Base-by-base conservation (phyloP, 2,888 invertebrate genomes). In the Trissolcus brochymenae region DNA sequence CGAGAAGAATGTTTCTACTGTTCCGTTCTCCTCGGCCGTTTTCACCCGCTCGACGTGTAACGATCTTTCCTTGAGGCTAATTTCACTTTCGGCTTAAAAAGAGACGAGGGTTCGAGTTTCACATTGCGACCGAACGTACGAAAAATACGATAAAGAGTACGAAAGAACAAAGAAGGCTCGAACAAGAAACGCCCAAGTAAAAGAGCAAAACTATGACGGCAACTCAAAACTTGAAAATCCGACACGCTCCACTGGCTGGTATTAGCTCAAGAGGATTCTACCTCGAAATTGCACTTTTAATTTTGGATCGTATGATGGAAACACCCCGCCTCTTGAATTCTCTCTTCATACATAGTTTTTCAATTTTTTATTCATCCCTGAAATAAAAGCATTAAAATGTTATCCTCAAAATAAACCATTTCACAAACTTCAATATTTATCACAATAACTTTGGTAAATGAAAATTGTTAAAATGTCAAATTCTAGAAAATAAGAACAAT, bases 231-330 rank as follows among this genome's bases (percentile, higher is more conserved):
- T 82, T 79, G 66, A 78, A 80, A 82, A 81, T 79, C 80, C 78
- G 79, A 76, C 81, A 81, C 78, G 79, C 71, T 76, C 76, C 80
- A 76, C 66, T 76, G 79, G 40, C 80, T 79, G 76, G 35, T 35
- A 35, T 77, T 80, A 79, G 66, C 76, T 76, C 80, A 60, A 74
- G 78, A 64, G 68, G 35, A 35, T 74, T 71, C 76, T 75, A 61
- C 67, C 65, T 78, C 81, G 81, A 83, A 84, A 83, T 84, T 83
- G 81, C 81, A 82, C 83, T 81, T 82, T 84, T 85, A 84, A 83
- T 82, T 82, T 81, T 73, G 72, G 50, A 64, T 72, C 78, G 60
- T 64, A 70, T 55, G 54, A 55, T 60, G 2, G 11, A 13, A 13
- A 4, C 43, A 4, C 43, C 14, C 11, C 21, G 1, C n/a, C n/a